These are phyloP conservation scores for Ectropis crepuscularia DNA, from an alignment of 2,888 invertebrate species.

Conservation along the genomic window DNA sequence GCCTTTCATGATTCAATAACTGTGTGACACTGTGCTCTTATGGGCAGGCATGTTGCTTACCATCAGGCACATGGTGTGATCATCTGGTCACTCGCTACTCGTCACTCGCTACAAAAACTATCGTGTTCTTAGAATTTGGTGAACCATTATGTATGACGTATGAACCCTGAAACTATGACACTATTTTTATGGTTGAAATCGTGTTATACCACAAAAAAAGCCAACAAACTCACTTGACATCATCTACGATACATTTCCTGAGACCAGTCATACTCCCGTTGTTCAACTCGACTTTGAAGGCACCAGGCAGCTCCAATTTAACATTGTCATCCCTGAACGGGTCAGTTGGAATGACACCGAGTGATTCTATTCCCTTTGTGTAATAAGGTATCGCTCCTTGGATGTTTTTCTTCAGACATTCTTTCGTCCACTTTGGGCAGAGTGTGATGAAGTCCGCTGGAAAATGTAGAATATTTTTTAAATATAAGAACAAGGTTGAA, in stretches of 20 bases:
- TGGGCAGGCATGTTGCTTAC: too few relatives aligned
- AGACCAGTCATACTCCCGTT: constrained; percentile 64
- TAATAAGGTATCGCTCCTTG: constrained; percentile 62
- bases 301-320: constrained; percentile 59
- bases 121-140: too few relatives aligned
- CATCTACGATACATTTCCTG: constrained; percentile 65
- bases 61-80: too few relatives aligned
- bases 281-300: constrained; percentile 57
- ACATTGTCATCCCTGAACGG: constrained; percentile 55
- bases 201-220: neutral
- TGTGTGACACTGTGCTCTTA: too few relatives aligned
- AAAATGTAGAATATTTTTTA: constrained; percentile 25
- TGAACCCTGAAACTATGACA: too few relatives aligned
- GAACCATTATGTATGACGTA: too few relatives aligned
- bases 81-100: too few relatives aligned
- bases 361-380: constrained; percentile 60
- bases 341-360: constrained; percentile 57
- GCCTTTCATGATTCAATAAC: too few relatives aligned
- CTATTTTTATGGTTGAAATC: too few relatives aligned
- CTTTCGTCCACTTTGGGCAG: constrained; percentile 59
- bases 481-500: neutral
- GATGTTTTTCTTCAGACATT: constrained; percentile 61
- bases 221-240: constrained; percentile 55
- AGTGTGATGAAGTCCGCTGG: constrained; percentile 58
- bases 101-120: too few relatives aligned